These are phyloP conservation scores for Macrostomum cliftonense DNA, from an alignment of 2,888 invertebrate genomes.

Conservation along the genomic window DNA sequence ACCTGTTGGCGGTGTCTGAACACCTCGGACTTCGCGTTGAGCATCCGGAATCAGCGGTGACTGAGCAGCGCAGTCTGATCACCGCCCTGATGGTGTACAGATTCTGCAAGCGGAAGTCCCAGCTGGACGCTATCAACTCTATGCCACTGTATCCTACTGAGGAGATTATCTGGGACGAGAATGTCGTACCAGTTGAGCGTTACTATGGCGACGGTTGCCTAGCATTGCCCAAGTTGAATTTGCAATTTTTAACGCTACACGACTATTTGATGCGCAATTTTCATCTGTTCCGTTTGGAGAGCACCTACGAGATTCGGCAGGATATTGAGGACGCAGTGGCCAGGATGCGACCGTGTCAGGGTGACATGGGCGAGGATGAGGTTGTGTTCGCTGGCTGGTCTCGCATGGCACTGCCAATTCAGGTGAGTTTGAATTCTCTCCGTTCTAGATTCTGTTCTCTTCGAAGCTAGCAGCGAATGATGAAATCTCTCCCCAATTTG, in stretches of 20 bases:
- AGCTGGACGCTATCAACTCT: slow-evolving; percentile 77
- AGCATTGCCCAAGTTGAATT: slow-evolving; percentile 83
- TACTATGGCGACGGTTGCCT: slow-evolving; percentile 68
- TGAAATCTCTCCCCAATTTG: too few species aligned
- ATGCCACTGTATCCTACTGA: slow-evolving; percentile 98
- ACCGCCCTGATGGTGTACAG: slow-evolving; percentile 3
- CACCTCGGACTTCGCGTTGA: too few species aligned
- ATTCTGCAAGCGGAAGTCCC: slow-evolving; percentile 50
- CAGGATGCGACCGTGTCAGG: slow-evolving; percentile 76
- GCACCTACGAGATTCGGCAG: slow-evolving; percentile 81
- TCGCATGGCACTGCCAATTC: slow-evolving; percentile 84
- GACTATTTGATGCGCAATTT: slow-evolving; percentile 93
- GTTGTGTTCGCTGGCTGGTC: slow-evolving; percentile 94
- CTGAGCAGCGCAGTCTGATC: too few species aligned
- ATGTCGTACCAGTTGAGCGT: slow-evolving; percentile 88
- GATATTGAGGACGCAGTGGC: slow-evolving; percentile 92
- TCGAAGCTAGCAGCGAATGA: too few species aligned
- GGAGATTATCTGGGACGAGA: slow-evolving; percentile 94
- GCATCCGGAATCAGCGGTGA: too few species aligned
- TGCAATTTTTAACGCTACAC: slow-evolving; percentile 90
- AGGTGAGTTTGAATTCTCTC: too few species aligned
- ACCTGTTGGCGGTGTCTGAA: too few species aligned
- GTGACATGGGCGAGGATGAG: slow-evolving; percentile 50
- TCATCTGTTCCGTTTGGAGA: slow-evolving; percentile 84
- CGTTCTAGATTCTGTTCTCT: too few species aligned